Base-by-base conservation (phyloP, 2,888 invertebrate genomes). In the Drosophila rellima region DNA sequence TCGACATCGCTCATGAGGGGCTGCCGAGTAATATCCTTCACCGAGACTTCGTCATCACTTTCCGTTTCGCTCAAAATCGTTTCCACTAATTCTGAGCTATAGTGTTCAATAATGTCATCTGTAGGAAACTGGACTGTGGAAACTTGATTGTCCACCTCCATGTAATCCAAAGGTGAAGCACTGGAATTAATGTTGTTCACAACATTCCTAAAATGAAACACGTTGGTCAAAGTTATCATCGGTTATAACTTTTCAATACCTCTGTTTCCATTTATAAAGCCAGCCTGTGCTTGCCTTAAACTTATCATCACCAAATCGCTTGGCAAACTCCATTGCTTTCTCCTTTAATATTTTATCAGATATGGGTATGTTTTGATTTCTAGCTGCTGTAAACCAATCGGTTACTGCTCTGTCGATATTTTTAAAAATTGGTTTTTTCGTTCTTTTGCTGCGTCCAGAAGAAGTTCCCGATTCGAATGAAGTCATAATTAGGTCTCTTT, bases 251-350 rank as follows among this genome's bases (percentile, higher is more conserved):
- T 11, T 11, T 2, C 4, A 3, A 3, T 33, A 33, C 31, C 13
- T 35, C 35, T n/a, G 35, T 2, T 35, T 35, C 35, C 35, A 35
- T 35, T 35, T 35, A n/a, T 35, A 0, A 35, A 35, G 35, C 35
- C 35, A 35, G 6, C 35, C 35, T 35, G n/a, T n/a, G 35, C 35
- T 35, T n/a, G 35, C n/a, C n/a, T 35, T 35, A n/a, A 35, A 35
- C 1, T 35, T 35, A 35, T 35, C 35, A 6, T 35, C 13, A n/a
- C 35, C 35, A 35, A n/a, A 35, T 35, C n/a, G n/a, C 35, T 35
- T n/a, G 0, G 35, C 35, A 35, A 35, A 35, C 35, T 35, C n/a
- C 35, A 35, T 35, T 35, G 35, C 35, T 6, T 35, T 35, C 35
- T 35, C n/a, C 35, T 35, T 35, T 35, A 35, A 35, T 35, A 35